phyloP scores from a whole-genome alignment of 2,888 invertebrate genomes.

The Oconnorella tubifera region DNA sequence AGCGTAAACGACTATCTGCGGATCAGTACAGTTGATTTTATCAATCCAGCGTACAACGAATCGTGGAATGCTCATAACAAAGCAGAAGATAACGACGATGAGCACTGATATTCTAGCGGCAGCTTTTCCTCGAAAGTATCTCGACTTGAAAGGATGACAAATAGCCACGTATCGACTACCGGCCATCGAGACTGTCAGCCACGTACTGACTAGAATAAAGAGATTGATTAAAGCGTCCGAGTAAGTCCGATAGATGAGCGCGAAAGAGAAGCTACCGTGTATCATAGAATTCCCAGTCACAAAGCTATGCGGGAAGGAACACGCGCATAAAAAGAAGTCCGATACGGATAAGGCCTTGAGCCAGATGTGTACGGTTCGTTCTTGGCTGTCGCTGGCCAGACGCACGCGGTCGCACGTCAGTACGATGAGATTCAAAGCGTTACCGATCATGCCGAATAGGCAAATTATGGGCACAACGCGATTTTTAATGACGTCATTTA shows the following conservation, averaged over 20 bases:
- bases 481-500: slow-evolving; percentile 19
- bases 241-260: slow-evolving; percentile 45
- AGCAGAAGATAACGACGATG: slow-evolving; percentile 28
- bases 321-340: slow-evolving; percentile 63
- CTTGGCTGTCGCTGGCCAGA: slow-evolving; percentile 64
- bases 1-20: not conserved
- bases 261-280: slow-evolving; percentile 16
- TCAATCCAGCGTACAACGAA: slow-evolving; percentile 28
- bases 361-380: slow-evolving; percentile 75
- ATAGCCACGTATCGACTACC: slow-evolving; percentile 72
- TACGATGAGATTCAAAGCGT: slow-evolving; percentile 73
- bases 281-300: slow-evolving; percentile 32
- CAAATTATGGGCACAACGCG: slow-evolving; percentile 28
- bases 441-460: slow-evolving; percentile 67
- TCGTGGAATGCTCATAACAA: slow-evolving; percentile 33
- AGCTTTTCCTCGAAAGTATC: slow-evolving; percentile 59
- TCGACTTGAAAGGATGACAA: slow-evolving; percentile 65
- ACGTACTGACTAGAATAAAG: slow-evolving; percentile 66
- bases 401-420: slow-evolving; percentile 62
- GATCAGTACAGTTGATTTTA: not conserved
- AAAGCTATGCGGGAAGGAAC: slow-evolving; percentile 61
- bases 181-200: slow-evolving; percentile 72
- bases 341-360: slow-evolving; percentile 71
- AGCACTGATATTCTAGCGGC: slow-evolving; percentile 44
- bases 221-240: slow-evolving; percentile 47